These are phyloP conservation scores for Brachionus manjavacas DNA, from an alignment of 1,140 invertebrate species.

Conservation along the genomic window DNA sequence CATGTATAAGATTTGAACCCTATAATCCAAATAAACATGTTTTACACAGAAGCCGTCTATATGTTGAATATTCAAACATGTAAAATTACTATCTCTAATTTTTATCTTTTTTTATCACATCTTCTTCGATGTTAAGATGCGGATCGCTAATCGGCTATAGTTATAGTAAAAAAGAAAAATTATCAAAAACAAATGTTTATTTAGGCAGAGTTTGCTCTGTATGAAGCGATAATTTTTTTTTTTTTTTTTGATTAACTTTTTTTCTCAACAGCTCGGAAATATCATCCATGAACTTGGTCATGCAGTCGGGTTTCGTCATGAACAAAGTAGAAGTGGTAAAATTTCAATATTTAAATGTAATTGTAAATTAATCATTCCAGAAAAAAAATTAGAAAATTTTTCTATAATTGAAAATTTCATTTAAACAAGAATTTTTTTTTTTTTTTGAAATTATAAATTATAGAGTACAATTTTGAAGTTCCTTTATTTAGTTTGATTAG, in stretches of 20 bases:
- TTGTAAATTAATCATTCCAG: neutral
- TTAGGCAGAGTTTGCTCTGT: conserved; percentile 21
- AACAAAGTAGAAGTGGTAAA: conserved; percentile 48
- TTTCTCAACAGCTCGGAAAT: conserved; percentile 55
- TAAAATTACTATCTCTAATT: neutral
- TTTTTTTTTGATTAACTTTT: neutral
- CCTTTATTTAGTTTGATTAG: neutral
- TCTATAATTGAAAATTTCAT: too few relatives aligned
- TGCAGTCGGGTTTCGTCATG: conserved; percentile 62
- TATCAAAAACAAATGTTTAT: conserved; percentile 26
- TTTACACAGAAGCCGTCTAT: neutral
- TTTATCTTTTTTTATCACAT: neutral
- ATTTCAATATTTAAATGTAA: neutral
- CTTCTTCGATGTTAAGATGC: neutral
- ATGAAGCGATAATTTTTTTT: neutral
- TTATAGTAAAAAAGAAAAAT: neutral
- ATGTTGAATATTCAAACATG: conserved; percentile 15
- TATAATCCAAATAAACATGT: neutral
- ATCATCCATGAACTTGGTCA: conserved; percentile 66
- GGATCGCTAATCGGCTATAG: conserved; percentile 35
- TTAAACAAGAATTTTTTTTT: neutral
- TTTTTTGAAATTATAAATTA: too few relatives aligned
- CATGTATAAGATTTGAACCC: conserved; percentile 43
- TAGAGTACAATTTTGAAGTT: too few relatives aligned
- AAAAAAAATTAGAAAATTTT: neutral